Percentiles rank a stretch among this genome's conserved stretches.
These are phyloP conservation scores for Reticulitermes speratus DNA, from an alignment of 1,140 invertebrate species.

Conservation along the genomic window DNA sequence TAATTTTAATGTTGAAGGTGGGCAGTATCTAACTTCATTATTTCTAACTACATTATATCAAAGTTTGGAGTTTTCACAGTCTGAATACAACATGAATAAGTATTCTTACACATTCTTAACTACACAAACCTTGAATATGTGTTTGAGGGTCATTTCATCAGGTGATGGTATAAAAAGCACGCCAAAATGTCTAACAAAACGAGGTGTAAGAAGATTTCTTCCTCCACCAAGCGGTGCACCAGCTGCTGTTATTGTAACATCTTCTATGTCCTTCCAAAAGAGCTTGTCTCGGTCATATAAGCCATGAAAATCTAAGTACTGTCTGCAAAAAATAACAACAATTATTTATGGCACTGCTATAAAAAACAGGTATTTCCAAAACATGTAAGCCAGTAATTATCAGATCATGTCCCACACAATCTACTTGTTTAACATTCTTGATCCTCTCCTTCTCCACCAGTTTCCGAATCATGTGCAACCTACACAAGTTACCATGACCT, in stretches of 20 bases:
- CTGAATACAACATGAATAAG: too few relatives aligned
- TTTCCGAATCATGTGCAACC: too few relatives aligned
- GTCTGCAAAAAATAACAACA: constrained; percentile 53
- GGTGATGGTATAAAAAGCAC: constrained; percentile 73
- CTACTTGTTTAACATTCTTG: background rate
- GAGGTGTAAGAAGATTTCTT: constrained; percentile 76
- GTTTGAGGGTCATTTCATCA: constrained; percentile 70
- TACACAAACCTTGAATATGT: constrained; percentile 68
- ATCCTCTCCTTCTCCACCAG: too few relatives aligned
- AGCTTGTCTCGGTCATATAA: constrained; percentile 83
- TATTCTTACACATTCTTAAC: too few relatives aligned
- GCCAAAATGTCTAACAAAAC: constrained; percentile 85
- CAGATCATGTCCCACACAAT: background rate
- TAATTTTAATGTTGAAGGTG: too few relatives aligned
- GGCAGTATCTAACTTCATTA: too few relatives aligned
- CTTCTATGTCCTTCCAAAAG: constrained; percentile 82
- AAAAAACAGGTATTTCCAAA: background rate
- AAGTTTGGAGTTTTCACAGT: too few relatives aligned
- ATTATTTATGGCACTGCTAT: background rate
- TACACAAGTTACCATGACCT: too few relatives aligned
- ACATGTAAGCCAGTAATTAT: background rate
- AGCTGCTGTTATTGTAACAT: constrained; percentile 76
- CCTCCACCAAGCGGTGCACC: constrained; percentile 89
- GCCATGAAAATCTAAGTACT: constrained; percentile 79
- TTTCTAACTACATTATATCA: too few relatives aligned